Percentiles rank a stretch among this genome's conserved stretches.
Conservation (phyloP, 2,113 vertebrate genomes). For the Procavia capensis region DNA sequence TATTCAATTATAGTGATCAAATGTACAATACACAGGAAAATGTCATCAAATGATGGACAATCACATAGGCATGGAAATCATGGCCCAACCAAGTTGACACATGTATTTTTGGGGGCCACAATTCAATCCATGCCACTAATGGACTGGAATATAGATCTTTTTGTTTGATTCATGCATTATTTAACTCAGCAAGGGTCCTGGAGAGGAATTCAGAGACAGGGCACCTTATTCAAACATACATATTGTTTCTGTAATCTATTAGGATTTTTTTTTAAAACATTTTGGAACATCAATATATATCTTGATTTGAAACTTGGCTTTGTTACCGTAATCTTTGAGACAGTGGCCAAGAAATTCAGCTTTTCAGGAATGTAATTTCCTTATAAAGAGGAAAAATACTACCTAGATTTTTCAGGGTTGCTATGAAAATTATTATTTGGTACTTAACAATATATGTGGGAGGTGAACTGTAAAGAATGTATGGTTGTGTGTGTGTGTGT, state of each 20-base stretch:
- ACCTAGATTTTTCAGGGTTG: neutral
- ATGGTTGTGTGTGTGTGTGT: neutral
- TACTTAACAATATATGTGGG: slow-evolving; percentile 29
- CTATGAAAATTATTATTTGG: neutral
- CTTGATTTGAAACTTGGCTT: slow-evolving; percentile 20
- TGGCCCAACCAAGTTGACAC: too few relatives aligned
- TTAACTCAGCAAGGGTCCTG: neutral
- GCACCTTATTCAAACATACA: slow-evolving; percentile 15
- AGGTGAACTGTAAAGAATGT: neutral
- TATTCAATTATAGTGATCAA: too few relatives aligned
- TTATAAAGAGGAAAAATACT: slow-evolving; percentile 25
- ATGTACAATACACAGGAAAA: too few relatives aligned
- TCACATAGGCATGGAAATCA: too few relatives aligned
- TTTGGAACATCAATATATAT: neutral
- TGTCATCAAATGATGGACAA: too few relatives aligned
- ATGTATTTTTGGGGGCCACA: too few relatives aligned
- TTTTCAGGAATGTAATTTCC: slow-evolving; percentile 20
- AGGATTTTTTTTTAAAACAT: neutral
- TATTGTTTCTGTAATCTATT: neutral
- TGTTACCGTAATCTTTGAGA: slow-evolving; percentile 2
- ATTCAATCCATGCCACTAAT: too few relatives aligned
- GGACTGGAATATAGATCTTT: neutral
- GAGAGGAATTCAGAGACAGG: slow-evolving; percentile 3
- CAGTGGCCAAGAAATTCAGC: slow-evolving; percentile 34
- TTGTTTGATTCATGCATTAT: neutral